These are phyloP conservation scores for Nanger granti DNA, from an alignment of 2,113 vertebrate genomes.

Conservation along the genomic window DNA sequence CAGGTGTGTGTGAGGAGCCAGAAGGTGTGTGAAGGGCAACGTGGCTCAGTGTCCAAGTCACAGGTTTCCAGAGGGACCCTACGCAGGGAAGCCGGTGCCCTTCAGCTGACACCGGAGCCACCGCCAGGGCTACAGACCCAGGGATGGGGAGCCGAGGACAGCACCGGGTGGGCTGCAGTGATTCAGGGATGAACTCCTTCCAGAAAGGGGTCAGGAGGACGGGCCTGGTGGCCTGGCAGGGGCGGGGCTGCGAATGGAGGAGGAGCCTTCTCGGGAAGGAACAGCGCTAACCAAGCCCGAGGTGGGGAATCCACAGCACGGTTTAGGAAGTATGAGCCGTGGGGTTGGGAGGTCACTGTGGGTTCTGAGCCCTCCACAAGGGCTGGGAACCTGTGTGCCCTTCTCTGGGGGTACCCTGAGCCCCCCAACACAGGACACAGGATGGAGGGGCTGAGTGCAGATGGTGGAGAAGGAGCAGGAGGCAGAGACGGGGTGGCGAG, in stretches of 20 bases:
- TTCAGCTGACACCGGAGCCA: rapidly evolving
- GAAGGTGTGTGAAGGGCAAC: not conserved
- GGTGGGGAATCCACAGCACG: rapidly evolving
- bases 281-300: rapidly evolving
- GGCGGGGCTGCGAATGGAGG: not conserved
- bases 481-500: rapidly evolving
- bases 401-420: not conserved
- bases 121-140: rapidly evolving
- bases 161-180: rapidly evolving
- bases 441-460: rapidly evolving
- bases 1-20: not conserved
- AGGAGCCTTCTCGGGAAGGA: rapidly evolving
- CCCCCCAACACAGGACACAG: not conserved
- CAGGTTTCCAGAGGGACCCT: not conserved
- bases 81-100: rapidly evolving
- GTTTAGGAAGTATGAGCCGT: too few relatives aligned
- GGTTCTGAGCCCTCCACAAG: rapidly evolving
- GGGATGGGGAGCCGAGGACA: not conserved
- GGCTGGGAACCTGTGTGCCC: not conserved
- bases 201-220: not conserved
- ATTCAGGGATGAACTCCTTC: rapidly evolving
- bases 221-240: rapidly evolving
- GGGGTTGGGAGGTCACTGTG: not conserved
- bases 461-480: not conserved
- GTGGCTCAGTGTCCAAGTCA: rapidly evolving